phyloP scores from a whole-genome alignment of 2,797 vertebrate species.

The Ceryle rudis region DNA sequence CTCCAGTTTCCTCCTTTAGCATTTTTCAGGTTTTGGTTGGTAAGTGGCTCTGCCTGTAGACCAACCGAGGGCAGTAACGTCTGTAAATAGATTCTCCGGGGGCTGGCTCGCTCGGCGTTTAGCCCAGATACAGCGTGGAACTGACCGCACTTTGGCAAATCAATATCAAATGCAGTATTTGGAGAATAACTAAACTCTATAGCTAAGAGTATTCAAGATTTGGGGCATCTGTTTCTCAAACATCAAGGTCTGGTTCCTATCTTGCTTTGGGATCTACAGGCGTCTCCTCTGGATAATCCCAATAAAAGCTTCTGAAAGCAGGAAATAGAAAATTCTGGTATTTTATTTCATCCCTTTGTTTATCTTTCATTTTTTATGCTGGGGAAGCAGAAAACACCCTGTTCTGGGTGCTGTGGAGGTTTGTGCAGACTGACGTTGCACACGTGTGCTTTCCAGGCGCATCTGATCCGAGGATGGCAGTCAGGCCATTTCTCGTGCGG shows the following conservation, averaged over 20 bases:
- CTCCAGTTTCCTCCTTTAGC: constrained; percentile 36
- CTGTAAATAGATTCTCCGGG: not conserved
- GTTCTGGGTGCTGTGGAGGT: not conserved
- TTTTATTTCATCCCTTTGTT: not conserved
- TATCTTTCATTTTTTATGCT: not conserved
- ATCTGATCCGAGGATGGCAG: not conserved
- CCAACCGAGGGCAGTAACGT: not conserved
- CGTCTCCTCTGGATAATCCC: not conserved
- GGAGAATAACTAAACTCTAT: not conserved
- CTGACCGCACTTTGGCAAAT: not conserved
- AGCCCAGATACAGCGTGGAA: not conserved
- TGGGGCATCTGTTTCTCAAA: not conserved
- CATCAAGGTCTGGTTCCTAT: not conserved
- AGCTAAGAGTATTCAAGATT: not conserved
- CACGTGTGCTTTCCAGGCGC: not conserved
- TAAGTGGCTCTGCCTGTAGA: not conserved
- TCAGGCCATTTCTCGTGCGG: not conserved
- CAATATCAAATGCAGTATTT: not conserved
- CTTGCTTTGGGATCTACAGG: not conserved
- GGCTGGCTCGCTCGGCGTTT: not conserved
- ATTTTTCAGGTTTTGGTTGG: not conserved
- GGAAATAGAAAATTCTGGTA: not conserved
- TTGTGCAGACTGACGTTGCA: not conserved
- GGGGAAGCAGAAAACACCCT: not conserved
- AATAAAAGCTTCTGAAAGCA: not conserved